Conservation (phyloP, 2,888 invertebrate genomes). For the Stramonita haemastoma region DNA sequence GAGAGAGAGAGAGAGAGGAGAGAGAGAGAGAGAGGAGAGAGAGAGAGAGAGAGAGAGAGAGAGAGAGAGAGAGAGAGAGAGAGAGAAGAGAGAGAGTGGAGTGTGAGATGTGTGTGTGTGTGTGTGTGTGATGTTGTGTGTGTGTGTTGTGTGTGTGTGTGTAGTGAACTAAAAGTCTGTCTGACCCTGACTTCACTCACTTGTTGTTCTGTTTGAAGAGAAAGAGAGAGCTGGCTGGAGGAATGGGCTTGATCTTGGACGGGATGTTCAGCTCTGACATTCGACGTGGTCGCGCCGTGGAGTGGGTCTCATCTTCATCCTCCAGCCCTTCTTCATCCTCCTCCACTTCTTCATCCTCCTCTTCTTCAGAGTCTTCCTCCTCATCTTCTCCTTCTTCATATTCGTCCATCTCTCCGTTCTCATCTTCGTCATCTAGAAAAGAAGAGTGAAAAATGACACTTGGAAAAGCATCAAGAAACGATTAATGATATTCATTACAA, state of each 20-base stretch:
- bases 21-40: too few species aligned
- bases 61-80: too few species aligned
- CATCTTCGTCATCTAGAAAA: conserved; percentile 46
- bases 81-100: too few species aligned
- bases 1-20: too few species aligned
- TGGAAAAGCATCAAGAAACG: background rate
- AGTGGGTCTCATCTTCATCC: conserved; percentile 76
- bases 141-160: too few species aligned
- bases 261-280: conserved; percentile 92
- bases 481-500: background rate
- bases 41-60: too few species aligned
- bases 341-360: conserved; percentile 66
- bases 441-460: background rate
- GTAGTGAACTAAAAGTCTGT: too few species aligned
- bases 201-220: conserved; percentile 96
- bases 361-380: conserved; percentile 52
- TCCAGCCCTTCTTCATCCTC: conserved; percentile 72
- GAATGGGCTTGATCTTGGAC: conserved; percentile 94
- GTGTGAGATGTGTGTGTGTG: too few species aligned
- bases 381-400: conserved; percentile 35
- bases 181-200: conserved; percentile 81
- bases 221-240: conserved; percentile 96
- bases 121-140: too few species aligned
- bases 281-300: conserved; percentile 90
- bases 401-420: conserved; percentile 43